Base-by-base conservation (phyloP, 1,140 invertebrate species). In the Grapholita molesta region DNA sequence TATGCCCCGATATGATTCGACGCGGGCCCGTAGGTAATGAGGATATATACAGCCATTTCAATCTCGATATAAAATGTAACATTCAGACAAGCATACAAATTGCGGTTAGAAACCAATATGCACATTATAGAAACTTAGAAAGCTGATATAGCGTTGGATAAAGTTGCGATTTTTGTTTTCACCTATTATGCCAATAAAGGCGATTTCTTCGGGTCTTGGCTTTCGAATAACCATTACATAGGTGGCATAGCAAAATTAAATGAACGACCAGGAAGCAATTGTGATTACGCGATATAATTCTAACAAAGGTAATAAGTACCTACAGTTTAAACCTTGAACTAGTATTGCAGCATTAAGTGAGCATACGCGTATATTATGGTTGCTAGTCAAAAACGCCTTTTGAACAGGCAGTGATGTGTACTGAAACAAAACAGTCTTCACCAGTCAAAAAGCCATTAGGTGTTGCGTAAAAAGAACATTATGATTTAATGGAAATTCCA, bases 401-500 rank as follows among this genome's bases (percentile, higher is more conserved):
- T 28, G 15, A 61, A 32, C 55, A 4, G 24, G 2, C 9, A 25
- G 24, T 57, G 55, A 61, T 61, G 55, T 61, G n/a, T 28, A 32
- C 28, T 61, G 55, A 61, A 61, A 61, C 55, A 61, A 61, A 61
- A n/a, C 55, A 12, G 55, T 30, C 55, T 28, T 61, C 55, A 61
- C 55, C 55, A 32, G 55, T 61, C 55, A 61, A 61, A 61, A 70
- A 68, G 52, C 69, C 15, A 68, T 74, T 71, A 73, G 66, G 66
- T 74, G 74, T 79, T 79, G 70, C 79, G 74, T 71, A 80, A 83
- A 79, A 61, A 67, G 66, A 70, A 73, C 76, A 77, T 81, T 81
- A 78, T 67, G 71, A 67, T 76, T 77, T 81, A 79, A 81, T 83
- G 79, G 74, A 76, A 81, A 81, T 73, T 71, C 72, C 75, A 71